Evolutionary conservation across 2,888 invertebrate genomes (phyloP).

Genomic region (Mimas tiliae): DNA sequence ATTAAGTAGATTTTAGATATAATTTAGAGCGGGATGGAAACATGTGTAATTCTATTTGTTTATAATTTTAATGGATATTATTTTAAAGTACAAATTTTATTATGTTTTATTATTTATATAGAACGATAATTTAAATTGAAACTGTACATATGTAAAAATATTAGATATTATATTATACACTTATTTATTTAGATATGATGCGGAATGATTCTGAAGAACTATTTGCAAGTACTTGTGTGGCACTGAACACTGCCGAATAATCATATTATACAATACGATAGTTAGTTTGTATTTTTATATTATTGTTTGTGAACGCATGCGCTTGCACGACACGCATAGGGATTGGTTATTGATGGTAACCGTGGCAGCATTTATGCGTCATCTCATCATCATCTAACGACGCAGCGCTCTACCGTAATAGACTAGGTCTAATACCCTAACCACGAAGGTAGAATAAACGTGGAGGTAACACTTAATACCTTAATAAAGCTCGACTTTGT

Average conservation of each 20-base stretch:
- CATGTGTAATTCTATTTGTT: constrained; percentile 64
- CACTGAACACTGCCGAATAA: constrained; percentile 53
- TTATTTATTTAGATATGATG: constrained; percentile 76
- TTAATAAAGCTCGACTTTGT: too few relatives aligned
- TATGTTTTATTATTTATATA: constrained; percentile 72
- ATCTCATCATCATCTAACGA: not conserved
- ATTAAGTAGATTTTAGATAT: constrained; percentile 75
- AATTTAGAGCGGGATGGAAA: constrained; percentile 61
- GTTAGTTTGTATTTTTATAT: constrained; percentile 35
- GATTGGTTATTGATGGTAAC: not conserved
- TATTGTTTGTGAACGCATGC: constrained; percentile 34
- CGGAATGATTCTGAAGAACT: constrained; percentile 70
- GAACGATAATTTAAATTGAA: constrained; percentile 72
- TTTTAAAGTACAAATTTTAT: constrained; percentile 81
- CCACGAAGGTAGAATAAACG: too few relatives aligned
- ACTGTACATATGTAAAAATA: constrained; percentile 83
- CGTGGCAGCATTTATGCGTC: not conserved
- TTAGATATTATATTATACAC: constrained; percentile 78
- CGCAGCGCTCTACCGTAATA: not conserved
- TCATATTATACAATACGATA: constrained; percentile 25
- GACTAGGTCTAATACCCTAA: too few relatives aligned
- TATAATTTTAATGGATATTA: constrained; percentile 62
- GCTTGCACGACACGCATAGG: constrained; percentile 15
- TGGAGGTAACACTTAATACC: too few relatives aligned
- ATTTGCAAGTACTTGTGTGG: constrained; percentile 62